Conservation (phyloP, 2,888 invertebrate genomes). For the Eubasilissa splendida region DNA sequence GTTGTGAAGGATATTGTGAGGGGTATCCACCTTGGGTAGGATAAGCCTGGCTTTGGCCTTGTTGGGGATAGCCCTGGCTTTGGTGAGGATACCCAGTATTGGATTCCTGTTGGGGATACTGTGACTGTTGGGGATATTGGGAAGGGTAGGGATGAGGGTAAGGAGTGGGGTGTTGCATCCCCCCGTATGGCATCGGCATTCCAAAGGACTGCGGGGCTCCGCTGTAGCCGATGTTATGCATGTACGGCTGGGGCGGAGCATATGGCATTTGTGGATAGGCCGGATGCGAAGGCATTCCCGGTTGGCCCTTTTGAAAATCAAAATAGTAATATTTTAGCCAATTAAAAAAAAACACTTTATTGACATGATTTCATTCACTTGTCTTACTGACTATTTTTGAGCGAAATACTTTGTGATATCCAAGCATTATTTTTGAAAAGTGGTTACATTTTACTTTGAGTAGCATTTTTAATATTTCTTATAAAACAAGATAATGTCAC, state of each 20-base stretch:
- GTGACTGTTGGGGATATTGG: constrained; percentile 64
- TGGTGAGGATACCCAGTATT: constrained; percentile 57
- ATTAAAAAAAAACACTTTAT: constrained; percentile 3
- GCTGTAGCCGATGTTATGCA: constrained; percentile 70
- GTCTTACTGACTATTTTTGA: constrained; percentile 19
- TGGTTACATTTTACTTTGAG: background rate
- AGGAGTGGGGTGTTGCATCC: constrained; percentile 67
- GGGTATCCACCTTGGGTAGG: constrained; percentile 59
- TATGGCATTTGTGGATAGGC: constrained; percentile 69
- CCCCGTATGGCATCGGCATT: constrained; percentile 69
- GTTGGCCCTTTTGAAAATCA: constrained; percentile 67
- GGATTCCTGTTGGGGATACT: constrained; percentile 62
- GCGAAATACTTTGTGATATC: constrained; percentile 41
- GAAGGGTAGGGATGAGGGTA: constrained; percentile 65
- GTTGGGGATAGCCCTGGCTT: constrained; percentile 41
- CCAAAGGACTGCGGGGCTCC: constrained; percentile 72
- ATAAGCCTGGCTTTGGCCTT: constrained; percentile 51
- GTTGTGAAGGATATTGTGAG: constrained; percentile 59
- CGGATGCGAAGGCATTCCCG: constrained; percentile 64
- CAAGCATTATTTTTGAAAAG: background rate
- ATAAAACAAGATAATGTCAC: background rate
- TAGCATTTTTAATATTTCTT: background rate
- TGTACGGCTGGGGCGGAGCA: constrained; percentile 64
- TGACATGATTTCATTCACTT: constrained; percentile 21
- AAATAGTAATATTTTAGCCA: constrained; percentile 37